Base-by-base conservation (phyloP, 1,140 invertebrate genomes). In the Diorhabda elongata region DNA sequence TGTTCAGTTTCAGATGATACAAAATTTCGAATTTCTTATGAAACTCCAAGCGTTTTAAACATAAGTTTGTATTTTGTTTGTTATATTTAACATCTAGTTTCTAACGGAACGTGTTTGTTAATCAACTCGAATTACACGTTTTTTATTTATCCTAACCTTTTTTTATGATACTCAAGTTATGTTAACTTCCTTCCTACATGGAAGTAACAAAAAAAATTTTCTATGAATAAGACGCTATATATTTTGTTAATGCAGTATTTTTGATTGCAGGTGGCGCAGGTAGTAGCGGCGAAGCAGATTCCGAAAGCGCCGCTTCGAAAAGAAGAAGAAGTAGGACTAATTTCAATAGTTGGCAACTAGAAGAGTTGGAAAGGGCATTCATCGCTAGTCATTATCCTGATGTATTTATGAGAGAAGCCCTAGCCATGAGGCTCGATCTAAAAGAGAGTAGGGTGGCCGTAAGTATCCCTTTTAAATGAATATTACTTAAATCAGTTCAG, bases 301-400 rank as follows among this genome's bases (percentile, higher is more conserved):
- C 80, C 3, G 85, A 86, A 69, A 85, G 84, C 68, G 89, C 89
- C 45, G 88, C 89, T 75, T 88, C 88, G 73, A 94, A 94, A 79
- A 83, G 96, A 64, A 86, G 96, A 67, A 87, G 98, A 70, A 98
- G 96, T 58, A 83, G 97, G 74, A 99, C 98, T 57, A 99, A 99
- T 84, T 99, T 99, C 85, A 98, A 95, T 83, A 96, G 93, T 70
- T 99, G 97, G 97, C 98, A 99, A 84, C 84, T 99, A 79, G 97
- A 99, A 78, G 96, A 99, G 84, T 86, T 99, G 80, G 98, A 99
- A 83, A 85, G 95, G 72, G 97, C 97, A 3, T 99, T 99, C 84
- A 86, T 96, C 64, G 90, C 95, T 69, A 95, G 93, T 73, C 98
- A 99, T 84, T 99, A 99, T 86, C 97, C 97, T 5, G 97, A 99